A percentile compares a stretch with the other conserved stretches of the same genome.
Conservation (phyloP, 2,888 invertebrate species). For the Arctia plantaginis region DNA sequence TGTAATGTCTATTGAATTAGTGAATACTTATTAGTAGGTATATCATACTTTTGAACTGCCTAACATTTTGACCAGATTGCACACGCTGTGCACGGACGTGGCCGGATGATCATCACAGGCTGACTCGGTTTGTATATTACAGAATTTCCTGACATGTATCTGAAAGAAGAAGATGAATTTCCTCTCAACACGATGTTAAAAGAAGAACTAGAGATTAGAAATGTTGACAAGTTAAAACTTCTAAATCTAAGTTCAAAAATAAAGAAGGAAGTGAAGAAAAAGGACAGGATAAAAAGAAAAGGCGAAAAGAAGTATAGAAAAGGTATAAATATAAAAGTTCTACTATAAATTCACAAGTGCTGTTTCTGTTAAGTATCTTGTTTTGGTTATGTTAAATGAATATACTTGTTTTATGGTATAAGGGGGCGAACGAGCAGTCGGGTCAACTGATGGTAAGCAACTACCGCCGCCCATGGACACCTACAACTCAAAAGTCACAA, state of each 20-base stretch:
- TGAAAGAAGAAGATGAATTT: slow-evolving; percentile 67
- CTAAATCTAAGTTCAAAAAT: slow-evolving; percentile 34
- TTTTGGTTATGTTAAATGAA: too few species aligned
- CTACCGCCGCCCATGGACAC: too few species aligned
- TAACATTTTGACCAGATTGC: too few species aligned
- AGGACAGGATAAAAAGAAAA: slow-evolving; percentile 42
- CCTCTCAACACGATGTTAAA: slow-evolving; percentile 59
- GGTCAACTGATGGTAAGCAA: too few species aligned
- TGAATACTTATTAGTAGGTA: too few species aligned
- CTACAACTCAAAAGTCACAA: too few species aligned
- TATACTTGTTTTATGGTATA: too few species aligned
- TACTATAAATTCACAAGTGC: background rate
- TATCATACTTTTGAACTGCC: too few species aligned
- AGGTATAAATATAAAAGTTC: slow-evolving; percentile 5
- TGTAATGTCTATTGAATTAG: too few species aligned
- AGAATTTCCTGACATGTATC: slow-evolving; percentile 60
- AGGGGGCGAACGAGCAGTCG: too few species aligned
- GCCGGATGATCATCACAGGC: background rate
- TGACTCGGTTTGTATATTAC: background rate
- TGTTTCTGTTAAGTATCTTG: too few species aligned
- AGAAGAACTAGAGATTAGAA: slow-evolving; percentile 58
- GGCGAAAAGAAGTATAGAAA: slow-evolving; percentile 17
- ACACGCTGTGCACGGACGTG: too few species aligned
- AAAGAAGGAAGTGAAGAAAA: slow-evolving; percentile 43
- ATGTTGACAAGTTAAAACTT: slow-evolving; percentile 43